Percentiles rank a stretch among this genome's conserved stretches.
Evolutionary conservation across 1,140 invertebrate species (phyloP).

Genomic region (Drosophila pectinifera): DNA sequence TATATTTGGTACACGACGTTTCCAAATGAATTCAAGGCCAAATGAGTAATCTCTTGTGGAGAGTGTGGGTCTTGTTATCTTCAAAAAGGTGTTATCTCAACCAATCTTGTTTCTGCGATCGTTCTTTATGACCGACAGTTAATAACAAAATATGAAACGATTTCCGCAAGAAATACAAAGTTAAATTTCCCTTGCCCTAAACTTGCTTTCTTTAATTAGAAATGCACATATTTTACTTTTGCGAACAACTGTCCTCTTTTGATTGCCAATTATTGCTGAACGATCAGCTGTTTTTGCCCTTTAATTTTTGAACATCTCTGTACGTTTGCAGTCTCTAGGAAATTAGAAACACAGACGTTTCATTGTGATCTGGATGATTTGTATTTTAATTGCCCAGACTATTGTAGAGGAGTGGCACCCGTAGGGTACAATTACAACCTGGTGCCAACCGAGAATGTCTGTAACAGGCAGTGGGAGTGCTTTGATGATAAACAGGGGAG

Average conservation of each 20-base stretch:
- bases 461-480: too few species aligned
- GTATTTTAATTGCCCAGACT: neutral
- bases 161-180: neutral
- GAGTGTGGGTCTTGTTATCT: neutral
- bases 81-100: slow-evolving; percentile 4
- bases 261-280: slow-evolving; percentile 8
- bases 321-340: neutral
- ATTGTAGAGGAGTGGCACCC: neutral
- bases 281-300: slow-evolving; percentile 1
- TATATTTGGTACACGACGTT: too few species aligned
- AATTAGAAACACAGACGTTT: neutral
- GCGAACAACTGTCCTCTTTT: neutral
- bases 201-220: neutral
- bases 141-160: neutral
- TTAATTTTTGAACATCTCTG: neutral
- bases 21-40: neutral
- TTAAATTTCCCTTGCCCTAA: neutral
- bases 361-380: neutral
- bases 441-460: too few species aligned
- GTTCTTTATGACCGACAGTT: slow-evolving; percentile 1
- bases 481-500: too few species aligned
- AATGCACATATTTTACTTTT: neutral
- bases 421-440: neutral
- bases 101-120: neutral
- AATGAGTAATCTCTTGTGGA: neutral